A percentile compares a stretch with the other conserved stretches of the same genome.
These are phyloP conservation scores for Ditula angustiorana DNA, from an alignment of 2,888 invertebrate species.

Conservation along the genomic window DNA sequence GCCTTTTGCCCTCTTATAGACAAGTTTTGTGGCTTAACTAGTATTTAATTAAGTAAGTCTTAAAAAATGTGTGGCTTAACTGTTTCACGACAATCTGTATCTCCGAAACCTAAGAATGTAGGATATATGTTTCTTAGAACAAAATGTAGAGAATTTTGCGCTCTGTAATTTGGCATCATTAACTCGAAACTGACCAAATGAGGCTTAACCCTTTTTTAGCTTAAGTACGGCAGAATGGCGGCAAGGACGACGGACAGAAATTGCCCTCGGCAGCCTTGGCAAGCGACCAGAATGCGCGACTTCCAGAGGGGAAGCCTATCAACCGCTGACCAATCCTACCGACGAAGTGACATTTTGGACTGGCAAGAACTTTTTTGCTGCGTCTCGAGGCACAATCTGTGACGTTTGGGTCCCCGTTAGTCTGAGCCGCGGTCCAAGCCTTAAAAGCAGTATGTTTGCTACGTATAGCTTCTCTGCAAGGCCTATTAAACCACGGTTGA, in stretches of 20 bases:
- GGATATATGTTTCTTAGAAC: no score
- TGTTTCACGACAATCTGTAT: no score
- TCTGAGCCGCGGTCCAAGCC: background rate
- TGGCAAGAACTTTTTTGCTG: background rate
- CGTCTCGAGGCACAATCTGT: background rate
- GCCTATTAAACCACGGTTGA: background rate
- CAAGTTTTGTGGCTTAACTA: no score
- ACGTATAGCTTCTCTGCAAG: background rate
- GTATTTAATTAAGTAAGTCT: no score
- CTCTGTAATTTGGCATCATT: no score
- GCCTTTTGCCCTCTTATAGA: no score
- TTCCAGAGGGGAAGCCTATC: background rate
- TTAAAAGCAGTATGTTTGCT: background rate
- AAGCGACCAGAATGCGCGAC: slow-evolving; percentile 34
- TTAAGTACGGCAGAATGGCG: no score
- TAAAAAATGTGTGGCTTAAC: no score
- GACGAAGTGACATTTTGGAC: background rate
- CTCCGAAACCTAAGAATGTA: no score
- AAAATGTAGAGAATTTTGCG: no score
- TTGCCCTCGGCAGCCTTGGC: slow-evolving; percentile 28
- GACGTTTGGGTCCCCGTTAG: background rate
- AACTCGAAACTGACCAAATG: no score
- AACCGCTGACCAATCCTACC: background rate
- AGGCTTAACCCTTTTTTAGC: no score
- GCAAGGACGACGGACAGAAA: slow-evolving; percentile 35